Base-by-base conservation (phyloP, 2,888 invertebrate genomes). In the Salpingus planirostris region DNA sequence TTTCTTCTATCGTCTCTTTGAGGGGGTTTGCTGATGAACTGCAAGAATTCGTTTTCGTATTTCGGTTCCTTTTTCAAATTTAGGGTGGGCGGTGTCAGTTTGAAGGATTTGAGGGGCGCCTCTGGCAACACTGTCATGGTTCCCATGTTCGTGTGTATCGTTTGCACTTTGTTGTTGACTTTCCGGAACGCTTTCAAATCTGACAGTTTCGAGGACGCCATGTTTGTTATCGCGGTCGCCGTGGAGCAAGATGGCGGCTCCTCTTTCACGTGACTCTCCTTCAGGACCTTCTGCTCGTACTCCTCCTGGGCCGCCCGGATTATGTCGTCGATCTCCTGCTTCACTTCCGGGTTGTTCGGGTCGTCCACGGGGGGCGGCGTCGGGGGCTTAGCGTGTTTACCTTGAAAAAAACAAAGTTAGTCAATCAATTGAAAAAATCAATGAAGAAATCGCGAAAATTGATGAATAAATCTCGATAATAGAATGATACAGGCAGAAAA, bases 291-390 rank as follows among this genome's bases (percentile, higher is more conserved):
- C 32, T 50, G 50, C 42, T 60, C 59, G 40, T 62, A 61, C 38
- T 64, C 64, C 29, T 59, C 47, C 5, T 53, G 54, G 1, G 62
- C 63, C 15, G 57, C 52, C 13, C 55, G 47, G n/a, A 64, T 63
- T 24, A 64, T 64, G 27, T 52, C 53, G 31, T 63, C 61, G 29
- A 64, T 62, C 26, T 56, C 57, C 25, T 47, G 42, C 32, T 52
- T 53, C 11, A 43, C 40, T 36, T 53, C 48, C 10, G 36, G 15
- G 15, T 30, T 27, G n/a, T 2, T 12, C n/a, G 15, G 13, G 15
- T 23, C 7, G 21, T 18, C 13, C 11, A 8, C 14, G 6, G 30
- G 22, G 23, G 14, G 24, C 21, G 33, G 26, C 18, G 31, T 29
- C 21, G 12, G 15, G 25, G 27, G 24, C 29, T 42, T 31, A 4